phyloP scores from a whole-genome alignment of 1,140 invertebrate genomes.

The Penaeus chinensis region DNA sequence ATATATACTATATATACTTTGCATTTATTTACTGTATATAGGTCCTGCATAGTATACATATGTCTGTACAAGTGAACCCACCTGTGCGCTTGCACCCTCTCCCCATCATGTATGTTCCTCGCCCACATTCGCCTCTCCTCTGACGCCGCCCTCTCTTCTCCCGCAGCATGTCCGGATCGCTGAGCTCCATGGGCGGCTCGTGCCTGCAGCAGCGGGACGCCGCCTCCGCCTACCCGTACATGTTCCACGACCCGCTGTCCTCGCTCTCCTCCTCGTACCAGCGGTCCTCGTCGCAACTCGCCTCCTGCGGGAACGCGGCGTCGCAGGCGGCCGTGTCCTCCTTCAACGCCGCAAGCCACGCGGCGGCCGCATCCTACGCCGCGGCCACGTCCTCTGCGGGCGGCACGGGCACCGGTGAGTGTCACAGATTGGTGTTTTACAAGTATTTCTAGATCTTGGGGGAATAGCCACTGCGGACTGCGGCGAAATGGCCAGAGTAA shows the following conservation, averaged over 20 bases:
- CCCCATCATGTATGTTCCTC: not conserved
- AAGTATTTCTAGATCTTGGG: no score
- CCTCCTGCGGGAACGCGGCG: constrained; percentile 72
- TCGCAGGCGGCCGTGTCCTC: constrained; percentile 69
- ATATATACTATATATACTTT: no score
- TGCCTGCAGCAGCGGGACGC: constrained; percentile 88
- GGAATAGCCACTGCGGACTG: no score
- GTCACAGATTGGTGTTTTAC: no score
- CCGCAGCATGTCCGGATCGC: constrained; percentile 83
- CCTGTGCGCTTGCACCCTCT: not conserved
- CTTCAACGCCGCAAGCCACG: constrained; percentile 64
- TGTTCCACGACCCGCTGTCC: constrained; percentile 91
- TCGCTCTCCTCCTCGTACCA: constrained; percentile 75
- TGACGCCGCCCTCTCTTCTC: not conserved
- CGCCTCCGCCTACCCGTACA: constrained; percentile 83
- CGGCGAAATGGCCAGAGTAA: no score
- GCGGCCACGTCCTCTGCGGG: constrained; percentile 66
- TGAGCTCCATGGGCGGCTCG: constrained; percentile 82
- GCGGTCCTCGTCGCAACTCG: constrained; percentile 58
- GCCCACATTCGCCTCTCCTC: not conserved
- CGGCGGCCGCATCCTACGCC: constrained; percentile 67
- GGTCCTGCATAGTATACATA: no score
- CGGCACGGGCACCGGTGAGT: constrained; percentile 65
- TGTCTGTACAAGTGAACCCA: no score
- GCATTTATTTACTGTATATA: no score